Evolutionary conservation across 2,888 invertebrate species (phyloP), one percentile per base, ranked within the genome.

Genomic region (Synergus itoensis): DNA sequence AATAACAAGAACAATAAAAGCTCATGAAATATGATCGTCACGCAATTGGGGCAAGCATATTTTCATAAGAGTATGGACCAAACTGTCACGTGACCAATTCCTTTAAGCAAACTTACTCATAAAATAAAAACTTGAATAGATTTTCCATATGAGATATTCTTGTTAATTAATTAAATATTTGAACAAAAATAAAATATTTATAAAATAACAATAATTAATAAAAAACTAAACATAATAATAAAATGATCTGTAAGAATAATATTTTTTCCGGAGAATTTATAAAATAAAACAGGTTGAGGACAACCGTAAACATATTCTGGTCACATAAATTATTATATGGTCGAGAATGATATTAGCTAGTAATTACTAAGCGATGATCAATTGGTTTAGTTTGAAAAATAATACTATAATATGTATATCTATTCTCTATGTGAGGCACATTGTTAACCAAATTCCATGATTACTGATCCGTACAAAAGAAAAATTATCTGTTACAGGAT

Each of bases 11-110:
- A 53, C 53, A 53, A 53, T 53, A n/a, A n/a, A 53, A 53, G 53
- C 53, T 53, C n/a, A 53, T 53, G 53, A 53, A 53, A 53, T 53
- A 53, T 53, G 53, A n/a, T 53, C 53, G 53, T 53, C 53, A n/a
- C 53, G 53, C 1, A 53, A 53, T n/a, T 53, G 53, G 53, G 53
- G n/a, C 53, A 8, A 16, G 8, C 53, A n/a, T 48, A 48, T 16
- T 48, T n/a, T n/a, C 48, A 53, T 53, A n/a, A n/a, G 53, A n/a
- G 2, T 53, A 28, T 28, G 28, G 28, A 28, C 28, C 28, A 28
- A 28, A 28, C 28, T 28, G 28, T 28, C 2, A 28, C 3, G 28
- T 28, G 28, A 28, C 28, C 28, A 28, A 28, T 28, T 28, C 3
- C 28, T 28, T 28, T 28, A 28, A 28, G 28, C 28, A 28, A 28